Conservation (phyloP, 2,113 vertebrate species). For the Polypterus bichir region DNA sequence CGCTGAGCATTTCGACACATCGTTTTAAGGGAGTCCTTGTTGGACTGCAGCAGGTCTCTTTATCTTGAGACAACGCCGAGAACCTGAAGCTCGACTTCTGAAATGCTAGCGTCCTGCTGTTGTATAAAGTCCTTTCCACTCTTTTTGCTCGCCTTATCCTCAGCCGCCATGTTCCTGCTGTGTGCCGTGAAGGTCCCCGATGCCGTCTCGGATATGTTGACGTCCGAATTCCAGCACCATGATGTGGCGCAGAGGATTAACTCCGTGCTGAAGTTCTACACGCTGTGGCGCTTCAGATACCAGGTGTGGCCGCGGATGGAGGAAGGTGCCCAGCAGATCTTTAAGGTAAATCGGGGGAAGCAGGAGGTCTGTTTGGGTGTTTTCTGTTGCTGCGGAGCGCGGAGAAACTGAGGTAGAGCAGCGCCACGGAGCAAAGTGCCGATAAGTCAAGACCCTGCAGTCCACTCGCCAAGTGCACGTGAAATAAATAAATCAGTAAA, state of each 20-base stretch:
- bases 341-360: slow-evolving; percentile 60
- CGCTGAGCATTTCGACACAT: no score
- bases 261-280: slow-evolving; percentile 89
- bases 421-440: not conserved
- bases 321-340: slow-evolving; percentile 95
- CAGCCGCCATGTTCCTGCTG: slow-evolving; percentile 95
- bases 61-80: no score
- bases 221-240: slow-evolving; percentile 91
- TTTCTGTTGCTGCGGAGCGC: no score
- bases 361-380: no score
- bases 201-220: slow-evolving; percentile 89
- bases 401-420: no score
- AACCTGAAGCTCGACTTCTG: no score
- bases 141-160: slow-evolving; percentile 7
- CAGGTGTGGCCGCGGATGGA: slow-evolving; percentile 98
- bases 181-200: slow-evolving; percentile 96
- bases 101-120: no score
- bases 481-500: no score
- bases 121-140: not conserved
- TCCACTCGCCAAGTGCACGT: no score
- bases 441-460: not conserved
- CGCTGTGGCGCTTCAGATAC: slow-evolving; percentile 95
- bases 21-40: no score
- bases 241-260: slow-evolving; percentile 89
- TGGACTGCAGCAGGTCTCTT: no score